Evolutionary conservation across 2,888 invertebrate species (phyloP).

Genomic region (Anticlea derivata): DNA sequence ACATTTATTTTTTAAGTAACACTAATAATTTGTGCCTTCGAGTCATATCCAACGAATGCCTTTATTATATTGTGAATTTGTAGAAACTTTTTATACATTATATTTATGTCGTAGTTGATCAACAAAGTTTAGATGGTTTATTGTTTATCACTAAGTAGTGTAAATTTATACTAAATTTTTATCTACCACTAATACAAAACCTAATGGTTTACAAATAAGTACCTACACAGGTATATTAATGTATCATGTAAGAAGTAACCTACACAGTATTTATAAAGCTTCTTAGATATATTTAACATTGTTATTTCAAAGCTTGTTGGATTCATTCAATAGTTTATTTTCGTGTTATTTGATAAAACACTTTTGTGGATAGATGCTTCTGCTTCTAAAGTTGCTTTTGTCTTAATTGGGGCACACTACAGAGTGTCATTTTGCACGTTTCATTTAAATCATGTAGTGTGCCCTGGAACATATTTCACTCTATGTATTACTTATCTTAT

Average conservation of each 20-base stretch:
- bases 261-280: slow-evolving; percentile 40
- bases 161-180: slow-evolving; percentile 47
- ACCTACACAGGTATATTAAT: slow-evolving; percentile 26
- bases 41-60: slow-evolving; percentile 80
- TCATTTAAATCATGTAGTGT: not conserved
- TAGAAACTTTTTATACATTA: slow-evolving; percentile 72
- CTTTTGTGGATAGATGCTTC: slow-evolving; percentile 25
- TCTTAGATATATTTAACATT: slow-evolving; percentile 40
- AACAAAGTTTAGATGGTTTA: slow-evolving; percentile 55
- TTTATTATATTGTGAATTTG: slow-evolving; percentile 68
- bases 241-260: slow-evolving; percentile 35
- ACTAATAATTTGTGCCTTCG: slow-evolving; percentile 74
- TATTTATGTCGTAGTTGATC: slow-evolving; percentile 56
- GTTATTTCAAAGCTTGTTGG: slow-evolving; percentile 72
- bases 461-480: slow-evolving; percentile 18
- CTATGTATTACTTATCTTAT: slow-evolving; percentile 51
- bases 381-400: slow-evolving; percentile 35
- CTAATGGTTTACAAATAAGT: slow-evolving; percentile 24
- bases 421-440: not conserved
- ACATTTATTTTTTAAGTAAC: slow-evolving; percentile 53
- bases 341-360: slow-evolving; percentile 60
- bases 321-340: slow-evolving; percentile 79
- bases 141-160: slow-evolving; percentile 55
- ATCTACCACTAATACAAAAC: slow-evolving; percentile 37
- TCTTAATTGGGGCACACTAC: slow-evolving; percentile 5